Conservation (phyloP, 2,113 vertebrate genomes). For the Setophaga kirtlandii region DNA sequence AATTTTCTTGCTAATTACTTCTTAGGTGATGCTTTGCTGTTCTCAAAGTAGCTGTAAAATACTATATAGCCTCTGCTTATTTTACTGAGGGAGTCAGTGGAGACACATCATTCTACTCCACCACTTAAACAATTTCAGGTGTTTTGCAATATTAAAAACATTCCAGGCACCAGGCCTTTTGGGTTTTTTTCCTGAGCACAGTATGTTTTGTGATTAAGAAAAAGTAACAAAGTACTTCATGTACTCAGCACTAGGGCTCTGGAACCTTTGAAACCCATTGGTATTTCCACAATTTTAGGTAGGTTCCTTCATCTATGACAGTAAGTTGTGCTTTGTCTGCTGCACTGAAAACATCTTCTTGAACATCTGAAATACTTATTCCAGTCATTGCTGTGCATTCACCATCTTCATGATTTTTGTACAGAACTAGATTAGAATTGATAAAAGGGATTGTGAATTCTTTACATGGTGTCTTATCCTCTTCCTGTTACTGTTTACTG, state of each 20-base stretch:
- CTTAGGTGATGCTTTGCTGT: background rate
- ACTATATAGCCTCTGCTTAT: background rate
- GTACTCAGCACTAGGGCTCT: background rate
- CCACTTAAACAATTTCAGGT: background rate
- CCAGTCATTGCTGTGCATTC: background rate
- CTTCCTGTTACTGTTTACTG: background rate
- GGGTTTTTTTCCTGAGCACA: background rate
- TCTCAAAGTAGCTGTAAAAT: constrained; percentile 6
- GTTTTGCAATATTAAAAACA: background rate
- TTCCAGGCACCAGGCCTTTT: background rate
- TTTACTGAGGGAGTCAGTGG: background rate
- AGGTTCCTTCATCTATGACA: background rate
- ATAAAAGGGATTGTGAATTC: background rate
- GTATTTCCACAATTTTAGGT: background rate
- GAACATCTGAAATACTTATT: background rate
- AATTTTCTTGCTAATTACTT: constrained; percentile 11
- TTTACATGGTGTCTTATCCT: background rate
- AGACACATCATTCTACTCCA: background rate
- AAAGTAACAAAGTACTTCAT: background rate
- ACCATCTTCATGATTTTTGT: background rate
- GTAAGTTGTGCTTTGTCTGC: background rate
- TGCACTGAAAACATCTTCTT: background rate
- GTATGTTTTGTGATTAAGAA: background rate
- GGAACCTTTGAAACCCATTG: background rate
- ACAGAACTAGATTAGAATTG: background rate